Conservation (phyloP, 2,113 vertebrate genomes). For the Oryzias curvinotus region DNA sequence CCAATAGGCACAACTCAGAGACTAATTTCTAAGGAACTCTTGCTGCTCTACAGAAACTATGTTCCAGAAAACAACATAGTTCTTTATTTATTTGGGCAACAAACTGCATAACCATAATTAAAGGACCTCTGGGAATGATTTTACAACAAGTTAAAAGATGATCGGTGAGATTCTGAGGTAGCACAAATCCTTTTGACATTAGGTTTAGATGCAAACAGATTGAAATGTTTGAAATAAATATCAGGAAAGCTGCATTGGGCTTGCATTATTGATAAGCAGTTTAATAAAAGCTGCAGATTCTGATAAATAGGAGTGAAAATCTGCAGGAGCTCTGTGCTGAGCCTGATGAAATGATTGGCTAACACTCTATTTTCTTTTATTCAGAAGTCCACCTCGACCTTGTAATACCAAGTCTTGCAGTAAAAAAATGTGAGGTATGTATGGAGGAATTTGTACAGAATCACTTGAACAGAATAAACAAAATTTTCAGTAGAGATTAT, state of each 20-base stretch:
- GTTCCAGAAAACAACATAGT: no score
- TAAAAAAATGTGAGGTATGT: neutral
- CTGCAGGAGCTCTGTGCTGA: neutral
- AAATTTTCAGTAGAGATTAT: neutral
- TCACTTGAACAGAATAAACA: neutral
- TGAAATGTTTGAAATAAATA: slow-evolving; percentile 34
- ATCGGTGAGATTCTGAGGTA: slow-evolving; percentile 46
- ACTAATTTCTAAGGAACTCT: no score
- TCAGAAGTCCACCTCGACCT: slow-evolving; percentile 25
- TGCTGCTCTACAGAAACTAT: no score
- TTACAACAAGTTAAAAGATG: no score
- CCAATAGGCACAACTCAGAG: no score
- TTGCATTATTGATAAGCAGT: slow-evolving; percentile 56
- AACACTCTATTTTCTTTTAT: slow-evolving; percentile 44
- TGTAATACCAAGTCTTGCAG: neutral
- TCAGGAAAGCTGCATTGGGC: slow-evolving; percentile 41
- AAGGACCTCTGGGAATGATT: no score
- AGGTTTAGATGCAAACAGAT: slow-evolving; percentile 36
- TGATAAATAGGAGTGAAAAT: slow-evolving; percentile 25
- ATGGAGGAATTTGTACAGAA: neutral
- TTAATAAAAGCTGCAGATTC: slow-evolving; percentile 55
- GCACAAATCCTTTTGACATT: slow-evolving; percentile 53
- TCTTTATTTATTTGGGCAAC: no score
- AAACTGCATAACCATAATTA: no score
- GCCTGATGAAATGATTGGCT: slow-evolving; percentile 50